phyloP scores from a whole-genome alignment of 2,113 vertebrate species.

The Pteronura brasiliensis region DNA sequence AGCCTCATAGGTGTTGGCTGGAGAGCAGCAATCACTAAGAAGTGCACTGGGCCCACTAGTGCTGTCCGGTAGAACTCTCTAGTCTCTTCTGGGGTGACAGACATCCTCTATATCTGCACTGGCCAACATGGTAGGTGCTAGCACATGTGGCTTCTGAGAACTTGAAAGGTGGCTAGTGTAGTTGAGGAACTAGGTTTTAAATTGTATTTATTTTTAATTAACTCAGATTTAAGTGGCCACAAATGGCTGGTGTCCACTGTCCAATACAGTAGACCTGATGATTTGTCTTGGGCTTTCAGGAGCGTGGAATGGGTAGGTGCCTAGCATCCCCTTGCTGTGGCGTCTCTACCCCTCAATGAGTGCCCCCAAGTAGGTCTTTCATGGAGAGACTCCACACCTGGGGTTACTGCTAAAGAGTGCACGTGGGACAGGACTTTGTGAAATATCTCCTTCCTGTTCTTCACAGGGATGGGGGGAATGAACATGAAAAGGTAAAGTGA shows the following conservation, averaged over 20 bases:
- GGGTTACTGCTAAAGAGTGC: neutral
- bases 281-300: neutral
- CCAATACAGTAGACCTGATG: neutral
- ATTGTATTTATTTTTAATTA: neutral
- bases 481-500: neutral
- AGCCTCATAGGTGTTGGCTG: neutral
- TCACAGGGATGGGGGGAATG: neutral
- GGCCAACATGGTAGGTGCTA: neutral
- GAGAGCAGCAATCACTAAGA: neutral
- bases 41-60: fast-evolving
- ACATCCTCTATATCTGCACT: neutral
- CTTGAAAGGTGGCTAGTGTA: neutral
- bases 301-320: neutral
- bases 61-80: neutral
- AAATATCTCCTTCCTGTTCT: neutral
- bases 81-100: neutral
- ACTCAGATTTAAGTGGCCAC: neutral
- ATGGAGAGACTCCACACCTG: fast-evolving
- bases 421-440: neutral
- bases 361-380: neutral
- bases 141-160: neutral
- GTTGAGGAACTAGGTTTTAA: neutral
- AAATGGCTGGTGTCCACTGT: neutral
- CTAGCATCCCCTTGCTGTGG: neutral
- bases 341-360: neutral